Evolutionary conservation across 1,140 invertebrate genomes (phyloP).

Genomic region (Ephestia elutella): DNA sequence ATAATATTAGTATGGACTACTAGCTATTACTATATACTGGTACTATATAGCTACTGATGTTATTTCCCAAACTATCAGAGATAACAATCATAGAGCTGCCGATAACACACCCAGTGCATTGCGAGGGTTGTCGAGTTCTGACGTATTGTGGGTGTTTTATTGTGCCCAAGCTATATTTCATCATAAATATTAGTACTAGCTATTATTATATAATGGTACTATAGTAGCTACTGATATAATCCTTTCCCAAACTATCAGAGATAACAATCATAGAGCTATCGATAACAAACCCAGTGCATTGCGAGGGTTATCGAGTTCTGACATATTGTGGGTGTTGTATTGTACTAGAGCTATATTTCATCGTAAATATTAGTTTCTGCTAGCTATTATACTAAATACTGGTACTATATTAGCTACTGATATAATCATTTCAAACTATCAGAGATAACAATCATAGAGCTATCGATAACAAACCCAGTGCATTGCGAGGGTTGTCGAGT

Average conservation of each 20-base stretch:
- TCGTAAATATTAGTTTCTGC: not conserved
- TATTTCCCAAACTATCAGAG: not conserved
- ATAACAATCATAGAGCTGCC: not conserved
- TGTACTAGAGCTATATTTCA: not conserved
- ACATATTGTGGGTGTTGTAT: slow-evolving; percentile 6
- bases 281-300: not conserved
- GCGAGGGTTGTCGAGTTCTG: no score
- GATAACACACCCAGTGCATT: not conserved
- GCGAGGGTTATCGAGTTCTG: not conserved
- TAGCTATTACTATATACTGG: not conserved
- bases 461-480: not conserved
- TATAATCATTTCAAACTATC: not conserved
- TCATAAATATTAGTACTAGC: not conserved
- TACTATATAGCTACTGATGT: not conserved
- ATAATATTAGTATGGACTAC: no score
- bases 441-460: not conserved
- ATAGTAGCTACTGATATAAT: not conserved
- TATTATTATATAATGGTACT: not conserved
- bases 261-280: not conserved
- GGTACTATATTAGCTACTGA: not conserved
- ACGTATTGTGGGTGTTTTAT: not conserved
- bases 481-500: no score
- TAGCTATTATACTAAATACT: not conserved
- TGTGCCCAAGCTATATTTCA: not conserved
- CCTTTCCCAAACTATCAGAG: not conserved